phyloP scores from a whole-genome alignment of 2,888 invertebrate genomes.

The Agrotis clavis region DNA sequence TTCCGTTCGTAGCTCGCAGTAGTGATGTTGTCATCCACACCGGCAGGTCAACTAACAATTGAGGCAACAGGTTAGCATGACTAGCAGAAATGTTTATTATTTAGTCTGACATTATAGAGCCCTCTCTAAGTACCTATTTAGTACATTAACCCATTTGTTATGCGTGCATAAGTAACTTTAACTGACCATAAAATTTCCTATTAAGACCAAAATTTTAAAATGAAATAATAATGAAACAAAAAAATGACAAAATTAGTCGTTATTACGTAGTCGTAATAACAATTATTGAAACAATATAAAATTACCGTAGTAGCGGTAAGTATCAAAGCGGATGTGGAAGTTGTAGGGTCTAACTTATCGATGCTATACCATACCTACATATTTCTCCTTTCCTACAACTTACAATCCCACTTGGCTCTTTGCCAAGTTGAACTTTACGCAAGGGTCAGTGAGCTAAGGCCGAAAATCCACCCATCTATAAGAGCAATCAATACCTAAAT shows the following conservation, averaged over 20 bases:
- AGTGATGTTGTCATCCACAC: constrained; percentile 47
- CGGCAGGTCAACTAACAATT: constrained; percentile 39
- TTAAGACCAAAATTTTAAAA: too few species aligned
- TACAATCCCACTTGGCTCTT: constrained; percentile 15
- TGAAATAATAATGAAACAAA: too few species aligned
- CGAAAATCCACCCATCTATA: constrained; percentile 1
- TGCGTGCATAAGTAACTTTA: background rate
- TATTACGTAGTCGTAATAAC: background rate
- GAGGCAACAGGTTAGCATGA: constrained; percentile 76
- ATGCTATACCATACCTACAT: background rate
- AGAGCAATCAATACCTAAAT: background rate
- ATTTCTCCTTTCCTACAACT: constrained; percentile 5
- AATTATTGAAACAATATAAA: too few species aligned
- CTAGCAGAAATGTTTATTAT: constrained; percentile 60
- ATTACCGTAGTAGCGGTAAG: too few species aligned
- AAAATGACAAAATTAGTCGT: background rate
- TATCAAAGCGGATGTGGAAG: too few species aligned
- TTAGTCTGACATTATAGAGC: background rate
- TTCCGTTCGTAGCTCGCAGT: constrained; percentile 19
- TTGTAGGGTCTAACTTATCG: background rate
- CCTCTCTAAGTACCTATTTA: background rate
- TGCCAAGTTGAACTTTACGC: constrained; percentile 34
- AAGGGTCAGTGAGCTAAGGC: constrained; percentile 37
- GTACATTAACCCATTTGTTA: background rate
- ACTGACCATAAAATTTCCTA: background rate